phyloP scores from a whole-genome alignment of 1,140 invertebrate species.

The Drosophila parabipectinata region DNA sequence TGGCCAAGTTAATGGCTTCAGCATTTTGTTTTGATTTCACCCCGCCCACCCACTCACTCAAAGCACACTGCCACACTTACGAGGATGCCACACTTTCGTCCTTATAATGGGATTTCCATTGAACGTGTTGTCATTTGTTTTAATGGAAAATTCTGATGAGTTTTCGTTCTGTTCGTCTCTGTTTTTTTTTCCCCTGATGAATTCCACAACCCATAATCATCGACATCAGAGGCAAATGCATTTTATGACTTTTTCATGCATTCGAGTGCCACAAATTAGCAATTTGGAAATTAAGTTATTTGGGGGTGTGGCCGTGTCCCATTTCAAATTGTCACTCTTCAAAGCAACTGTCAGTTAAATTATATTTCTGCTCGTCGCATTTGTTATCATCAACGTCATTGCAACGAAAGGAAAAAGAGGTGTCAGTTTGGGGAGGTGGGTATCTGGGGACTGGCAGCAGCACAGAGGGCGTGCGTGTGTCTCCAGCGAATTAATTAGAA shows the following conservation, averaged over 20 bases:
- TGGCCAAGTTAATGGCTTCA: slow-evolving; percentile 57
- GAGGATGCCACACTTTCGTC: slow-evolving; percentile 8
- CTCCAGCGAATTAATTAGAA: slow-evolving; percentile 77
- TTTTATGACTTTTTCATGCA: slow-evolving; percentile 68
- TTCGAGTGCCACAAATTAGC: slow-evolving; percentile 61
- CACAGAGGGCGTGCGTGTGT: slow-evolving; percentile 17
- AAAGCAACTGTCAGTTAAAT: slow-evolving; percentile 72
- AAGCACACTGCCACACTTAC: slow-evolving; percentile 13
- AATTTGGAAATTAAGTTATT: slow-evolving; percentile 37
- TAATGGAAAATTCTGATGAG: slow-evolving; percentile 68
- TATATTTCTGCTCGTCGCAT: slow-evolving; percentile 64
- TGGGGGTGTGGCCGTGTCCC: slow-evolving; percentile 9
- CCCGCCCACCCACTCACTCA: not conserved
- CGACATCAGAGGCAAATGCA: slow-evolving; percentile 57
- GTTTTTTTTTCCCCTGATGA: slow-evolving; percentile 19
- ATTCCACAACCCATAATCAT: slow-evolving; percentile 49
- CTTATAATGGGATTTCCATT: slow-evolving; percentile 64
- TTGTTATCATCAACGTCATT: slow-evolving; percentile 42
- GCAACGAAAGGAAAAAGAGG: slow-evolving; percentile 20
- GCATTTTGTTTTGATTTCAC: slow-evolving; percentile 55
- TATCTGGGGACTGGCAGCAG: not conserved
- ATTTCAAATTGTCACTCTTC: slow-evolving; percentile 66
- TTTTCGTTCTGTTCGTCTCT: slow-evolving; percentile 37
- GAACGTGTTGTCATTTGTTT: slow-evolving; percentile 74
- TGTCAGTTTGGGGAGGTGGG: not conserved